A percentile compares a stretch with the other conserved stretches of the same genome.
Conservation (phyloP, 1,140 invertebrate species). For the Drosophila nannoptera region DNA sequence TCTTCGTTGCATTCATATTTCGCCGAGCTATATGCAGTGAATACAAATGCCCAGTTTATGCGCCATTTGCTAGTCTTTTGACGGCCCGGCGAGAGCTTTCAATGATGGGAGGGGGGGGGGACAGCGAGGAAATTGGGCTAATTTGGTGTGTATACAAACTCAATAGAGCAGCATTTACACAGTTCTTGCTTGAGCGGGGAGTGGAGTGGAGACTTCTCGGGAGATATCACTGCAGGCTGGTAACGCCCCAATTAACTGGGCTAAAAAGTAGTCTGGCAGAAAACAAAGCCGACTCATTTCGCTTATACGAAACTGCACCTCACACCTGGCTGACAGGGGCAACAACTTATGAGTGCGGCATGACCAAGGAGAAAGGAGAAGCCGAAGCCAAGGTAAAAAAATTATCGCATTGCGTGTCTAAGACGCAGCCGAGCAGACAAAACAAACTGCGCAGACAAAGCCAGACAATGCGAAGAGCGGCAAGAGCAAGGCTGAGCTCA, state of each 20-base stretch:
- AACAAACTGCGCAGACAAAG: constrained; percentile 41
- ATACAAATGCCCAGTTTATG: constrained; percentile 26
- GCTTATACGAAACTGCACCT: neutral
- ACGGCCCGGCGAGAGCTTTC: constrained; percentile 11
- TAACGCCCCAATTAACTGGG: too few species aligned
- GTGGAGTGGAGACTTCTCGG: too few species aligned
- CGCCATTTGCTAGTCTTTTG: constrained; percentile 31
- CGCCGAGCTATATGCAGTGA: neutral
- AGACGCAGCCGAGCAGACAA: constrained; percentile 37
- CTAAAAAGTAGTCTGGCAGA: neutral
- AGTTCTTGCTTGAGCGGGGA: too few species aligned
- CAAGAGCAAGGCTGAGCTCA: neutral
- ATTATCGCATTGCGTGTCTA: constrained; percentile 43
- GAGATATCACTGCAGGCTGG: too few species aligned
- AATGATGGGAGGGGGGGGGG: too few species aligned
- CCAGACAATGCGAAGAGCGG: constrained; percentile 9
- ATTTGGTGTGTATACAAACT: too few species aligned
- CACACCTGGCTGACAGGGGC: neutral
- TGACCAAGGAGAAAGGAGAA: too few species aligned
- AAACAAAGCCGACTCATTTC: too few species aligned
- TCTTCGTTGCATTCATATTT: too few species aligned
- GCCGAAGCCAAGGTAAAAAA: constrained; percentile 17
- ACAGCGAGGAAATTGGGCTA: too few species aligned
- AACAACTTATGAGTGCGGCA: constrained; percentile 29
- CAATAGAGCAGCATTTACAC: too few species aligned